These are phyloP conservation scores for Mythimna vitellina DNA, from an alignment of 2,888 invertebrate species.

Conservation along the genomic window DNA sequence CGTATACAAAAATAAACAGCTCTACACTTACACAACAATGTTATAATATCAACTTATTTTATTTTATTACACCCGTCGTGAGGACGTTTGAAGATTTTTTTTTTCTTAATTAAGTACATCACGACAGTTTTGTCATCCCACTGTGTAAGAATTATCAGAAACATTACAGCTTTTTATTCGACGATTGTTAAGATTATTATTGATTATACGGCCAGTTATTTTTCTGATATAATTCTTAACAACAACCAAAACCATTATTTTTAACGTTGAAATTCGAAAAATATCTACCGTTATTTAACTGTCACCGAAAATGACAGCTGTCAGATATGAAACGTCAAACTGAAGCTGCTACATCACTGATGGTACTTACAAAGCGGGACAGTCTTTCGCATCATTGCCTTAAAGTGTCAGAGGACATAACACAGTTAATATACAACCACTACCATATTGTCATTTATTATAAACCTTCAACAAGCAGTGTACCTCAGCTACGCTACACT, in stretches of 20 bases:
- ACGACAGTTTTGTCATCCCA: constrained; percentile 30
- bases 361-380: constrained; percentile 29
- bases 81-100: constrained; percentile 8
- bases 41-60: constrained; percentile 59
- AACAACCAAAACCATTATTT: not conserved
- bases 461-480: constrained; percentile 71
- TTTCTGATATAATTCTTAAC: not conserved
- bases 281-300: not conserved
- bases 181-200: not conserved
- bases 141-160: constrained; percentile 31
- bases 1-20: constrained; percentile 89
- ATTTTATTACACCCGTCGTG: constrained; percentile 42
- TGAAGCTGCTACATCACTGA: constrained; percentile 6
- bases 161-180: constrained; percentile 5
- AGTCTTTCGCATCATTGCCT: constrained; percentile 69
- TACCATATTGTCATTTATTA: constrained; percentile 83
- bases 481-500: constrained; percentile 57
- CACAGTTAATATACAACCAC: constrained; percentile 70
- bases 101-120: constrained; percentile 3
- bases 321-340: constrained; percentile 31
- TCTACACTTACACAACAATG: constrained; percentile 83
- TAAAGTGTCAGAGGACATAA: constrained; percentile 66
- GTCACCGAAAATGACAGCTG: constrained; percentile 18
- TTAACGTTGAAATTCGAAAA: not conserved
- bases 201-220: not conserved